These are phyloP conservation scores for Moxostoma hubbsi DNA, from an alignment of 2,797 vertebrate species.

Conservation along the genomic window DNA sequence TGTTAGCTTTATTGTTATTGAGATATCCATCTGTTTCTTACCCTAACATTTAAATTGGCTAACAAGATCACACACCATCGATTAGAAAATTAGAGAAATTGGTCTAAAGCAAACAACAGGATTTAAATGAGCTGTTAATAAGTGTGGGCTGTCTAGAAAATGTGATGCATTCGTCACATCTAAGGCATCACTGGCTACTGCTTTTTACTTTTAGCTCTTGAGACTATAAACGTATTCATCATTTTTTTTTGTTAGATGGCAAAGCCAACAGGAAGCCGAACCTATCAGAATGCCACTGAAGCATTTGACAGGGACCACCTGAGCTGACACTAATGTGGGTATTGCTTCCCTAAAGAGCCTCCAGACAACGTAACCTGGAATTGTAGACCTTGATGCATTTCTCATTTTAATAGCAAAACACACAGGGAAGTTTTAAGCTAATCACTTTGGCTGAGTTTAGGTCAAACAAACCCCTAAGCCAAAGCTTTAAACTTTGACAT, in stretches of 20 bases:
- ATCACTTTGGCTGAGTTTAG: background rate
- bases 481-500: no score
- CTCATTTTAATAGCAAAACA: background rate
- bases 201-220: background rate
- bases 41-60: background rate
- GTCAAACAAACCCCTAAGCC: no score
- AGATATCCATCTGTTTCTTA: background rate
- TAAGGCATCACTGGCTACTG: background rate
- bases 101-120: background rate
- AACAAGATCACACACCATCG: background rate
- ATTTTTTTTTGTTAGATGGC: background rate
- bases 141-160: constrained; percentile 10
- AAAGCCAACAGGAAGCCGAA: background rate
- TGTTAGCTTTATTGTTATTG: no score
- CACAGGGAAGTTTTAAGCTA: background rate
- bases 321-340: constrained; percentile 18
- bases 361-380: background rate
- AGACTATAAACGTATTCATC: constrained; percentile 25
- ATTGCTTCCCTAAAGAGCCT: background rate
- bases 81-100: background rate
- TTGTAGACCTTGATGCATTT: background rate
- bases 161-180: background rate
- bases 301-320: constrained; percentile 39
- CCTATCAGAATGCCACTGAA: constrained; percentile 19
- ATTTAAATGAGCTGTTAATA: constrained; percentile 2